Evolutionary conservation across 1,140 invertebrate species (phyloP), one percentile per base, ranked within the genome.

Genomic region (Phortica variegata): DNA sequence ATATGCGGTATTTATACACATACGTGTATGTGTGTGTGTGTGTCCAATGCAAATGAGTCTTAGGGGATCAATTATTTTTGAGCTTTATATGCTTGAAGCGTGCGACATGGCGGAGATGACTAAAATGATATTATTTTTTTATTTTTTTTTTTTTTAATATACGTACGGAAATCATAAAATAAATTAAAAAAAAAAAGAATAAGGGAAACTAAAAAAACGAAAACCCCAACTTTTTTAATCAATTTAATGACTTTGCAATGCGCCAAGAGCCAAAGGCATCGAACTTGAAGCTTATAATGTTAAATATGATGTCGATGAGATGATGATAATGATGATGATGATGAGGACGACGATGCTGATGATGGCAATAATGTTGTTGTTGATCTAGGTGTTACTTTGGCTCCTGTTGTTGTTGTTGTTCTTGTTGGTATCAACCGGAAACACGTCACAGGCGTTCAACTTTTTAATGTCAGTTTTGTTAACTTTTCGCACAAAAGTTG

Each of bases 221-320:
- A n/a, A n/a, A n/a, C n/a, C n/a, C n/a, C n/a, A n/a, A 66, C 46
- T 66, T 66, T 66, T 66, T 68, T 66, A 66, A 66, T 66, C 62
- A 62, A 53, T 37, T 51, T 65, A 49, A 66, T 66, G 62, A 56
- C 47, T 29, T 29, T n/a, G n/a, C n/a, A n/a, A n/a, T n/a, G n/a
- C n/a, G n/a, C n/a, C n/a, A n/a, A n/a, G n/a, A n/a, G n/a, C n/a
- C n/a, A n/a, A n/a, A n/a, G n/a, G n/a, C n/a, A n/a, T n/a, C n/a
- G n/a, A n/a, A n/a, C n/a, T n/a, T n/a, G n/a, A 37, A 54, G 20
- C 43, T 50, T 38, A 32, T 45, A 32, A 47, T n/a, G n/a, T n/a
- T n/a, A n/a, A n/a, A n/a, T n/a, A n/a, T n/a, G n/a, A 38, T 43
- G 52, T 52, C 21, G 47, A 36, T n/a, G 49, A 39, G 39, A 39